These are phyloP conservation scores for Heterodera filipjevi DNA, from an alignment of 2,888 invertebrate genomes.

Conservation along the genomic window DNA sequence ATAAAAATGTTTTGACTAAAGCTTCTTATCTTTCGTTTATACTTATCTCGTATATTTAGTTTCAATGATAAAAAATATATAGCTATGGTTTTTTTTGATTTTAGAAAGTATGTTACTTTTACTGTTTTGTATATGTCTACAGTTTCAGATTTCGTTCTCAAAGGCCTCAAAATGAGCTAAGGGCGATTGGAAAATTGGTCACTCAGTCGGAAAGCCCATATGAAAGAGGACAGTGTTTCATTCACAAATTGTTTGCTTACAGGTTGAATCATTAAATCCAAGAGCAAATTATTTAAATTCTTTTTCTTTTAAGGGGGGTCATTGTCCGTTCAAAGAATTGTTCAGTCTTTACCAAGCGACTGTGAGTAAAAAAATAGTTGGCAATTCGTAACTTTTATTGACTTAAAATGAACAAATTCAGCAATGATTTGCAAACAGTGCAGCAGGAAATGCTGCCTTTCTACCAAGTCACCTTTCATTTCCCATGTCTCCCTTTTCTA, in stretches of 20 bases:
- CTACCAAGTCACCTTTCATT: background rate
- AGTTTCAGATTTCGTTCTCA: slow-evolving; percentile 33
- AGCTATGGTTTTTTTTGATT: too few relatives aligned
- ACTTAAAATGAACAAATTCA: too few relatives aligned
- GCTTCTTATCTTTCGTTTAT: too few relatives aligned
- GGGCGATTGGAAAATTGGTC: slow-evolving; percentile 1
- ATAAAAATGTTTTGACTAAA: too few relatives aligned
- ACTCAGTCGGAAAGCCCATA: slow-evolving; percentile 12
- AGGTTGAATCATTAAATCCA: slow-evolving; percentile 76
- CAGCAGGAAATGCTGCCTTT: background rate
- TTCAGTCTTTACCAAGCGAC: slow-evolving; percentile 68
- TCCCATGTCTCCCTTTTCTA: background rate
- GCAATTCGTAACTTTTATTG: background rate
- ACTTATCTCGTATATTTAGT: too few relatives aligned
- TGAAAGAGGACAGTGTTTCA: slow-evolving; percentile 73
- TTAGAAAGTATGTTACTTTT: background rate
- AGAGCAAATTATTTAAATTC: background rate
- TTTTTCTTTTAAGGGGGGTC: slow-evolving; percentile 36
- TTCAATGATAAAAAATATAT: too few relatives aligned
- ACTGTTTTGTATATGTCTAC: background rate
- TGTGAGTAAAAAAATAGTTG: background rate
- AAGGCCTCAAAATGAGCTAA: slow-evolving; percentile 18
- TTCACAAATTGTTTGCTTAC: slow-evolving; percentile 95
- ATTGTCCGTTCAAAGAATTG: slow-evolving; percentile 37
- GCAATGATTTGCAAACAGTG: background rate